phyloP scores from a whole-genome alignment of 2,113 vertebrate species.

The Rhinogobius similis region DNA sequence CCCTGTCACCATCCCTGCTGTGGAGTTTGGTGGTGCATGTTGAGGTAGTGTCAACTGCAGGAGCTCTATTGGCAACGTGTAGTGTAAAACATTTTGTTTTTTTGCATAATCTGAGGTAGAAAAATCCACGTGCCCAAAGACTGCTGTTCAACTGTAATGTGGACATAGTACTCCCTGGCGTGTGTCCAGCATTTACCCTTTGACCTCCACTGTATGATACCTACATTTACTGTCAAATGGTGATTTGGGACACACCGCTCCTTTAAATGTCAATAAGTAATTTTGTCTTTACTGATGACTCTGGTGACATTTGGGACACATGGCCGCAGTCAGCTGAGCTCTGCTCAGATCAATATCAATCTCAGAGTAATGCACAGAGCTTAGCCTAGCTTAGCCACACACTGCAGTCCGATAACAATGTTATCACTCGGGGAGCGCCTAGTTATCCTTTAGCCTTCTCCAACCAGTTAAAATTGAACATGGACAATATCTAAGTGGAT shows the following conservation, averaged over 20 bases:
- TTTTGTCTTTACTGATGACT: constrained; percentile 3
- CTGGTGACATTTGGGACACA: neutral
- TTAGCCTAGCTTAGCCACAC: neutral
- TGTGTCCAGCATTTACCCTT: neutral
- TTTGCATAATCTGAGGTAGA: neutral
- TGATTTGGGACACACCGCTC: neutral
- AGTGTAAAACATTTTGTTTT: neutral
- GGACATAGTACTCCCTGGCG: neutral
- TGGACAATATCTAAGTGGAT: no score
- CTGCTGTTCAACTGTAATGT: neutral
- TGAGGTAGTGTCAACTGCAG: no score
- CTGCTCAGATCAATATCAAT: constrained; percentile 3
- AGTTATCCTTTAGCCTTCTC: neutral
- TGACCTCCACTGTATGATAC: neutral
- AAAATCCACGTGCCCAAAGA: neutral
- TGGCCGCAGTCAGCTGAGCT: neutral
- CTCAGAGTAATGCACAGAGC: neutral
- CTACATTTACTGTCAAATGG: neutral
- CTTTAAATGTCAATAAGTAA: constrained; percentile 11
- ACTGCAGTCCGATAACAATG: neutral
- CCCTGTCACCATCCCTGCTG: no score
- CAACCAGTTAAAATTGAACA: neutral
- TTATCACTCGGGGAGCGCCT: neutral
- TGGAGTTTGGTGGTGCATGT: no score
- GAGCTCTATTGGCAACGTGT: neutral